Percentiles rank a stretch among this genome's conserved stretches.
phyloP scores from a whole-genome alignment of 1,140 invertebrate species.

The Cardiocondyla obscurior region DNA sequence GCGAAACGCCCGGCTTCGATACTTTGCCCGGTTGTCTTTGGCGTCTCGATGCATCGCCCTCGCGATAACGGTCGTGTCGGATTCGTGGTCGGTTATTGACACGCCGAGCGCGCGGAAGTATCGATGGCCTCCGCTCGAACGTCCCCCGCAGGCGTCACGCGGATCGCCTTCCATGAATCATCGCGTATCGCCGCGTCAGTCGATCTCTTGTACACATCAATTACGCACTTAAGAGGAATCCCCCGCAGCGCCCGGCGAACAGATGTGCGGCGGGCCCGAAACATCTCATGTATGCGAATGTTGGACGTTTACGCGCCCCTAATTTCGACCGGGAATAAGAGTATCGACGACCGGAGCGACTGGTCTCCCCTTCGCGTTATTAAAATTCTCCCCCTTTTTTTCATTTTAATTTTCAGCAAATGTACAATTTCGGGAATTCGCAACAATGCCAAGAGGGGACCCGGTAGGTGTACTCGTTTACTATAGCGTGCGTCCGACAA shows the following conservation, averaged over 20 bases:
- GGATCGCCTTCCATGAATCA: conserved; percentile 49
- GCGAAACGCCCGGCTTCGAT: neutral
- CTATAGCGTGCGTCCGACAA: neutral
- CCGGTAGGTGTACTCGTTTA: neutral
- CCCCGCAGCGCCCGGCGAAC: conserved; percentile 18
- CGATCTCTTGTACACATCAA: conserved; percentile 43
- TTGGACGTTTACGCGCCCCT: conserved; percentile 21
- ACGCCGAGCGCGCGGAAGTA: neutral
- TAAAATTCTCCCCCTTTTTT: too few relatives aligned
- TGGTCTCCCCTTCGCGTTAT: neutral
- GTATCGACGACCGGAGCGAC: neutral
- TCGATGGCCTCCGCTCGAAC: conserved; percentile 8
- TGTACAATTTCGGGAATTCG: neutral
- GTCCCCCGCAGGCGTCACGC: neutral
- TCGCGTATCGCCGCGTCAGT: conserved; percentile 25
- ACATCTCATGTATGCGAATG: neutral
- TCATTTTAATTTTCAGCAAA: neutral
- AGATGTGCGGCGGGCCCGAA: conserved; percentile 36
- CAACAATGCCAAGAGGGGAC: neutral
- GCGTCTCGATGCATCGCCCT: neutral
- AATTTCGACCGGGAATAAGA: conserved; percentile 8
- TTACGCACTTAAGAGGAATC: conserved; percentile 50
- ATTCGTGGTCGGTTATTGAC: too few relatives aligned
- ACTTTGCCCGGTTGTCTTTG: neutral
- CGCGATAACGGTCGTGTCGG: neutral